Conservation (phyloP, 1,140 invertebrate genomes). For the Goniozus legneri region DNA sequence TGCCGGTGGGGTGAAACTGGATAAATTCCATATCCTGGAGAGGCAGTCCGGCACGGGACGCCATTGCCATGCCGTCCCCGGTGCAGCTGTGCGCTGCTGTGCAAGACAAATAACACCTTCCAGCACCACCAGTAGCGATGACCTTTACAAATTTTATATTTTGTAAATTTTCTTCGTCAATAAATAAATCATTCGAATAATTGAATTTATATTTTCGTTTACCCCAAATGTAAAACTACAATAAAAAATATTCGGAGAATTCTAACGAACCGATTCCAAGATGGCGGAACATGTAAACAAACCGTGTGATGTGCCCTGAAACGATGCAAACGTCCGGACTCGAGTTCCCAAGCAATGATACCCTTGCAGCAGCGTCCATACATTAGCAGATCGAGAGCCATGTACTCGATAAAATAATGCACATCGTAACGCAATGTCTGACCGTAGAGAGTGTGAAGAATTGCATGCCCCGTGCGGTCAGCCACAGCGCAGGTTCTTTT, state of each 20-base stretch:
- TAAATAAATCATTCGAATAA: too few relatives aligned
- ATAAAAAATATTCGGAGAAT: too few relatives aligned
- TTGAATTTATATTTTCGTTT: too few relatives aligned
- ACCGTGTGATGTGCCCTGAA: conserved; percentile 75
- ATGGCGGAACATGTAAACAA: too few relatives aligned
- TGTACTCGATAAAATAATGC: conserved; percentile 99
- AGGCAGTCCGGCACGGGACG: conserved; percentile 84
- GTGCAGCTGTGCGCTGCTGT: conserved; percentile 99
- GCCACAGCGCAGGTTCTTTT: conserved; percentile 79
- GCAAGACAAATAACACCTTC: conserved; percentile 95
- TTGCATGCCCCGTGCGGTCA: conserved; percentile 93
- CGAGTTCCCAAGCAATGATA: conserved; percentile 92
- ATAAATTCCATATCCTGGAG: conserved; percentile 97
- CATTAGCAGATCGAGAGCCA: conserved; percentile 96
- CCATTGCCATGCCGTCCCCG: conserved; percentile 96
- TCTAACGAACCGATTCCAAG: too few relatives aligned
- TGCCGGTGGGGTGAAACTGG: conserved; percentile 98
- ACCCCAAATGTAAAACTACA: too few relatives aligned
- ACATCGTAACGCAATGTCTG: conserved; percentile 96
- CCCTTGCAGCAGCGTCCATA: conserved; percentile 90
- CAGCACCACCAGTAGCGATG: conserved; percentile 87
- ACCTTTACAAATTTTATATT: too few relatives aligned
- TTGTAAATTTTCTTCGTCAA: too few relatives aligned
- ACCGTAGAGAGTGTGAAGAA: conserved; percentile 97
- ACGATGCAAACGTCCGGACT: conserved; percentile 96